Base-by-base conservation (phyloP, 2,888 invertebrate species). In the Nymphalis urticae region DNA sequence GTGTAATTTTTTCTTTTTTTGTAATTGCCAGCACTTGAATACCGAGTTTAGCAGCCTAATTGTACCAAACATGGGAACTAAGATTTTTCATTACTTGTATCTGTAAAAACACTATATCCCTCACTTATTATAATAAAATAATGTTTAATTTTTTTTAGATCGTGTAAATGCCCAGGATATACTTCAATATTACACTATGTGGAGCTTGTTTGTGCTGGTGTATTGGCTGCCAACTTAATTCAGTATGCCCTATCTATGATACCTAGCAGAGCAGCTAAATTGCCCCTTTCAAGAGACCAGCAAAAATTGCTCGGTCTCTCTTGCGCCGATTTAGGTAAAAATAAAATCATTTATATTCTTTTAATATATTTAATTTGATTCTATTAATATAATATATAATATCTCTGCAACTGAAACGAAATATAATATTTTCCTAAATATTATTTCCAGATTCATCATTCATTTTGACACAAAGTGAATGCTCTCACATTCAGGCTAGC, bases 121-220 rank as follows among this genome's bases (percentile, higher is more conserved):
- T 32, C 19, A 19, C 8, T 60, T 7, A 3, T 24, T 16, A 17
- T 7, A 4, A 9, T 16, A 32, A 32, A 6, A 32, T 32, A 32
- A 5, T 32, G 24, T 54, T 32, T 51, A 10, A 5, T n/a, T 48
- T 1, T 62, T 67, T 64, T 62, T 76, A 84, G 85, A 70, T 87
- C 85, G 53, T 82, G 87, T 77, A 85, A 87, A 74, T 93, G 93
- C 71, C 88, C 89, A 3, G 86, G 89, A 48, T 85, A 91, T 79
- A 83, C 87, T 50, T 79, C 85, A 16, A 68, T 78, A 66, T 73
- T 85, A 75, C 87, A 87, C 76, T 85, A 87, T 79, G 80, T 85
- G 76, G 85, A 85, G 75, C 74, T 80, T 51, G 66, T 68, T 10
- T 73, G 76, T 68, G 81, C 80, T n/a, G 77, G 73, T 19, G 75